Base-by-base conservation (phyloP, 2,888 invertebrate genomes). In the Perizoma flavofasciatum region DNA sequence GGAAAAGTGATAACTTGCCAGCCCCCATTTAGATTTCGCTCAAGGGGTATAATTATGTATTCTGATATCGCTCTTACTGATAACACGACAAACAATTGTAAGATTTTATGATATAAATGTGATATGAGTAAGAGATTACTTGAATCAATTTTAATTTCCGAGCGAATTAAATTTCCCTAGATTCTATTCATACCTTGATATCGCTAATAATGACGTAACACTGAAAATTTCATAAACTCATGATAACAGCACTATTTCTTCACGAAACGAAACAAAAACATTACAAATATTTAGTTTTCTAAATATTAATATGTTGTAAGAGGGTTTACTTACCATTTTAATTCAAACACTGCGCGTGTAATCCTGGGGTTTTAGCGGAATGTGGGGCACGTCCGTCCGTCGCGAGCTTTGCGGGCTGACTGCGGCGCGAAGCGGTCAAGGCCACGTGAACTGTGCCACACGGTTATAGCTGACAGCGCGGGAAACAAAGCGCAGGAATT, bases 371-470 rank as follows among this genome's bases (percentile, higher is more conserved):
- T 68, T 58, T 66, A 49, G 53, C 59, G 63, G 68, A 58, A 61
- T 55, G 46, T 55, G 39, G 59, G 59, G 22, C 70, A 70, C 81
- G 82, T 80, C 72, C 68, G 67, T 61, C 40, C 75, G 40, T 63
- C 75, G 71, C 85, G 75, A 78, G 80, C 73, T 73, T 76, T 81
- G 84, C 85, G 81, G 87, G 73, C 69, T 75, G 73, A 91, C 90
- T 90, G 89, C 86, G 83, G 89, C 67, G 66, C 65, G 65, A 75
- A 65, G 67, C 82, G 90, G 89, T 89, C 92, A 89, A 91, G 90
- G 90, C 65, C 87, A 70, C 59, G 81, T 79, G 85, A 89, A 91
- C 78, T 86, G 85, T 89, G 90, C 87, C 91, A 90, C 22, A 79
- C 79, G 71, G 74, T 77, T 78, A 75, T 73, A 72, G 73, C 72